phyloP scores from a whole-genome alignment of 2,888 invertebrate species.

The Herminia tarsipennalis region DNA sequence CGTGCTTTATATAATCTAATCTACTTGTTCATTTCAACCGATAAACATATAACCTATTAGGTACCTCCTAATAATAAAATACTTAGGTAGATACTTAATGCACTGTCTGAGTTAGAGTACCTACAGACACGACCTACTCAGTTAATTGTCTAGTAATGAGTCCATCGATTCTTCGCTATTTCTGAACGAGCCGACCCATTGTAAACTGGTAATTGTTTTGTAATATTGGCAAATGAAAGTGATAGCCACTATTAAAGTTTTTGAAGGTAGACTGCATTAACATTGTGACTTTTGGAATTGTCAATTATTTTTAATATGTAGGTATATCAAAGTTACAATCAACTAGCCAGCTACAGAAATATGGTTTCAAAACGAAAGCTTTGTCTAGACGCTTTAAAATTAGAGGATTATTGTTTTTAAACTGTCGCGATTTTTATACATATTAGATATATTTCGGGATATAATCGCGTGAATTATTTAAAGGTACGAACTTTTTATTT shows the following conservation, averaged over 20 bases:
- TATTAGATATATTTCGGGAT: too few relatives aligned
- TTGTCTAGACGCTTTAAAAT: too few relatives aligned
- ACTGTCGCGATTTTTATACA: too few relatives aligned
- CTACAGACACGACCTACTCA: constrained; percentile 54
- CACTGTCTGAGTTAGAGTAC: constrained; percentile 37
- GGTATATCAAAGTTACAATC: neutral
- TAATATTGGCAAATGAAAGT: neutral
- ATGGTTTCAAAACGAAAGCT: too few relatives aligned
- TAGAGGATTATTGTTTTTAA: too few relatives aligned
- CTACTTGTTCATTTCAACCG: neutral
- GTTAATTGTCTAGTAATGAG: constrained; percentile 73
- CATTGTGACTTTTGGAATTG: neutral
- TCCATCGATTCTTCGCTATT: constrained; percentile 68
- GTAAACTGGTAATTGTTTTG: constrained; percentile 26
- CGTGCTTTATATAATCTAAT: too few relatives aligned
- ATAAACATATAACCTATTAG: neutral
- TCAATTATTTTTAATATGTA: neutral
- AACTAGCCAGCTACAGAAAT: neutral
- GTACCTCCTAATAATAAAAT: constrained; percentile 15
- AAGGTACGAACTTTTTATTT: too few relatives aligned
- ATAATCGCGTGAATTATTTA: too few relatives aligned
- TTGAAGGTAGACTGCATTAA: neutral
- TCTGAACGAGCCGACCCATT: constrained; percentile 46
- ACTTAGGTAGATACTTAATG: constrained; percentile 18
- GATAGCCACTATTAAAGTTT: neutral